These are phyloP conservation scores for Polylopha cassiicola DNA, from an alignment of 2,888 invertebrate genomes.

Conservation along the genomic window DNA sequence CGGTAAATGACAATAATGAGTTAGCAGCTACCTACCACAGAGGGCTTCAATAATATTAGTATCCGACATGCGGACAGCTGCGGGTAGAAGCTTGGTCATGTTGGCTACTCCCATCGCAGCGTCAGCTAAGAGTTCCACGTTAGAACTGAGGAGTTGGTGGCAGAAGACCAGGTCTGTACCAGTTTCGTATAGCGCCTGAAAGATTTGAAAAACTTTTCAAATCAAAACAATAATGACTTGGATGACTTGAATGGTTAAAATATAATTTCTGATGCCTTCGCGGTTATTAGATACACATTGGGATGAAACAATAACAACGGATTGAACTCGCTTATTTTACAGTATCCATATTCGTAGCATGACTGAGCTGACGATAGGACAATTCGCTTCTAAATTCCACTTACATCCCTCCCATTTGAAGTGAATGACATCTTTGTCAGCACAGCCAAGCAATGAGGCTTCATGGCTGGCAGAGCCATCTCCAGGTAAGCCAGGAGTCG, in stretches of 20 bases:
- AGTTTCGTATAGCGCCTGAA: constrained; percentile 59
- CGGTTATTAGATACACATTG: too few species aligned
- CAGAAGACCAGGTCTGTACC: constrained; percentile 66
- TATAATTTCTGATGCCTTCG: too few species aligned
- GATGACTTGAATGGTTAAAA: background rate
- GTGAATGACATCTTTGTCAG: constrained; percentile 66
- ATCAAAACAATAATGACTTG: background rate
- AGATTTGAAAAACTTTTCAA: background rate
- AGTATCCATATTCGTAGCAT: too few species aligned
- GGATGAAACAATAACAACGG: too few species aligned
- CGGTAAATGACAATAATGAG: background rate
- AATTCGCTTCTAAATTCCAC: constrained; percentile 22
- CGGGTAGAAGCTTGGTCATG: constrained; percentile 61
- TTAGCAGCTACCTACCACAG: constrained; percentile 42
- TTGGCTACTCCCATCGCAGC: constrained; percentile 69
- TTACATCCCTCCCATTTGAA: constrained; percentile 58
- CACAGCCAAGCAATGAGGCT: constrained; percentile 62
- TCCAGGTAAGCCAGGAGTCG: constrained; percentile 63
- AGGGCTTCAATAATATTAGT: constrained; percentile 66
- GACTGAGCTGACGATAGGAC: background rate
- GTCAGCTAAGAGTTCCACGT: constrained; percentile 58
- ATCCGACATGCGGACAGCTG: constrained; percentile 65
- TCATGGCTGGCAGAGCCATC: constrained; percentile 65
- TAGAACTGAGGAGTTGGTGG: constrained; percentile 58
- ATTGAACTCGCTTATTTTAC: too few species aligned